Evolutionary conservation across 2,113 vertebrate species (phyloP).

Genomic region (Picathartes gymnocephalus): DNA sequence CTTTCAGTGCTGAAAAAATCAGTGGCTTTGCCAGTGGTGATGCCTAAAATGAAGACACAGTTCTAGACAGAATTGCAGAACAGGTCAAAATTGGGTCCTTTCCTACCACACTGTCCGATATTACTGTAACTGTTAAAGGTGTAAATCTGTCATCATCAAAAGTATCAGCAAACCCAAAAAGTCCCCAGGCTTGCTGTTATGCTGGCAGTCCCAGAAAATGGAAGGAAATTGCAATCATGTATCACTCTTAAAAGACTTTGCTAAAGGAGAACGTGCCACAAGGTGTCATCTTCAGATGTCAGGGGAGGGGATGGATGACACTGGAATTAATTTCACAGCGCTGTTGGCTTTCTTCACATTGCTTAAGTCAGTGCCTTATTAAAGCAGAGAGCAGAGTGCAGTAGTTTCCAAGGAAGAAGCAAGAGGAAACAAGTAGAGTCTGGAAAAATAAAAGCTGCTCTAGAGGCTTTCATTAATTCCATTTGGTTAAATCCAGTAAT

Average conservation of each 20-base stretch:
- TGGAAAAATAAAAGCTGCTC: background rate
- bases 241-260: slow-evolving; percentile 22
- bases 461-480: background rate
- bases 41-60: background rate
- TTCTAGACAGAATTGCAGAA: background rate
- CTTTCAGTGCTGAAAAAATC: background rate
- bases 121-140: background rate
- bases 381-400: background rate
- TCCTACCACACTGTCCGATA: background rate
- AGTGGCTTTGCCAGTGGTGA: background rate
- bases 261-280: background rate
- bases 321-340: background rate
- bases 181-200: background rate
- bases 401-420: background rate
- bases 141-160: background rate
- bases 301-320: background rate
- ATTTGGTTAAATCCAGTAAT: background rate
- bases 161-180: background rate
- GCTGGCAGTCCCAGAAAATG: background rate
- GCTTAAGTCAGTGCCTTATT: background rate
- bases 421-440: background rate
- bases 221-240: background rate
- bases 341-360: background rate
- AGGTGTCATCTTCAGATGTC: background rate
- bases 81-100: background rate